phyloP scores from a whole-genome alignment of 2,888 invertebrate species.

The Microdon myrmicae region DNA sequence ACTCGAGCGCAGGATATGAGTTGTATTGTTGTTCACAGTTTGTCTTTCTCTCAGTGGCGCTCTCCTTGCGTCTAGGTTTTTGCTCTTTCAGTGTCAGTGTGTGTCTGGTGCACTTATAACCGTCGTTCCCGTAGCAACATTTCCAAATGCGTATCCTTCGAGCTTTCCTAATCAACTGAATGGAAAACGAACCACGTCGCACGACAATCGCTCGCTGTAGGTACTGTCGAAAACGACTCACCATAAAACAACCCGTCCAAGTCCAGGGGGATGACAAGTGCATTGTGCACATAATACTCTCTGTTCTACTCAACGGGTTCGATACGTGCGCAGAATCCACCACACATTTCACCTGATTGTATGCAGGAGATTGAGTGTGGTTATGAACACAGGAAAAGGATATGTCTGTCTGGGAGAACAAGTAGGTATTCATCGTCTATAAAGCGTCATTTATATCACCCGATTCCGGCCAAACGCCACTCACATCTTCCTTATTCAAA shows the following conservation, averaged over 20 bases:
- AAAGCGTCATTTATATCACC: too few species aligned
- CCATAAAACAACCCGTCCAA: too few species aligned
- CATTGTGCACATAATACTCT: slow-evolving; percentile 26
- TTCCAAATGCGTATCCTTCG: slow-evolving; percentile 61
- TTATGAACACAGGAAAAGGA: slow-evolving; percentile 40
- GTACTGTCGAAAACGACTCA: too few species aligned
- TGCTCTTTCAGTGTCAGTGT: slow-evolving; percentile 18
- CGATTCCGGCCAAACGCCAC: too few species aligned
- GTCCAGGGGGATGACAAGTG: slow-evolving; percentile 1
- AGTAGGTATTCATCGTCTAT: background rate
- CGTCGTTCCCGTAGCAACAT: slow-evolving; percentile 50
- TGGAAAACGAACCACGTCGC: slow-evolving; percentile 22
- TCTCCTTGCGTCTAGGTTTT: background rate
- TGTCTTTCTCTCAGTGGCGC: background rate
- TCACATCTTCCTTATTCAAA: too few species aligned
- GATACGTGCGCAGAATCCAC: slow-evolving; percentile 36
- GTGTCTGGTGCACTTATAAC: slow-evolving; percentile 27
- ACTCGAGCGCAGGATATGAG: background rate
- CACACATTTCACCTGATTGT: slow-evolving; percentile 7
- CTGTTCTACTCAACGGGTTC: too few species aligned
- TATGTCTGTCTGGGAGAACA: slow-evolving; percentile 30
- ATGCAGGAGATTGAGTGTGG: slow-evolving; percentile 37
- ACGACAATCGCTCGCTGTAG: slow-evolving; percentile 18
- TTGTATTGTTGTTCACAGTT: background rate
- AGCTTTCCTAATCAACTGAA: slow-evolving; percentile 65